Evolutionary conservation across 2,113 vertebrate species (phyloP), one percentile per base, ranked within the genome.

Genomic region (Hirundichthys speculiger): DNA sequence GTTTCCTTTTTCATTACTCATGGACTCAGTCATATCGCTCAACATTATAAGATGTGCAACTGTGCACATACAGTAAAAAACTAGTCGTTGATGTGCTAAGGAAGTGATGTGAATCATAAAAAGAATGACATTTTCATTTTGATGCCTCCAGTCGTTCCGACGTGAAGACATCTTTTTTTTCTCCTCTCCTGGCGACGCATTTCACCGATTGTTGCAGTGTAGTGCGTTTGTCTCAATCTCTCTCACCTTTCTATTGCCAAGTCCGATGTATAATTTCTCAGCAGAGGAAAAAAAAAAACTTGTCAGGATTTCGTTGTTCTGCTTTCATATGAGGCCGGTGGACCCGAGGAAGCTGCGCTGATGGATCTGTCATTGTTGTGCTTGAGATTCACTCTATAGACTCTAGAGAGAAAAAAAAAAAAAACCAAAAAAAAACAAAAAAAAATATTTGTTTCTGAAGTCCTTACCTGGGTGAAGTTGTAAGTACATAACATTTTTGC

Each of bases 81-180:
- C 58, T 60, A 65, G 52, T 77, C 54, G 58, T 82, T 53, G 51
- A 67, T 69, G 79, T 81, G 79, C 69, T 69, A 70, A 77, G 47
- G 75, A 81, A 78, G 69, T 54, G 74, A 60, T 56, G 79, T 80
- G 69, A 78, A 78, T 67, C 47, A 27, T 54, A n/a, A 86, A 88
- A 81, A 76, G 79, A 84, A 79, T 78, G 92, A 68, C 90, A 91
- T 34, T 34, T 85, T 93, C 22, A 75, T 88, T 92, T 90, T 88
- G 89, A 90, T 89, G 85, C 89, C 80, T 94, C 92, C 91, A 91
- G 90, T 90, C 92, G 93, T 93, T 93, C 92, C 85, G 92, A 90
- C 90, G 91, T 92, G 91, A 94, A 93, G 93, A 73, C 58, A 59
- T 54, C 0, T 53, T 82, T 77, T 76, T 86, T 91, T 79, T 86